A percentile compares a stretch with the other conserved stretches of the same genome.
Evolutionary conservation across 2,797 vertebrate genomes (phyloP).

Genomic region (Enteromius afrohamiltoni): DNA sequence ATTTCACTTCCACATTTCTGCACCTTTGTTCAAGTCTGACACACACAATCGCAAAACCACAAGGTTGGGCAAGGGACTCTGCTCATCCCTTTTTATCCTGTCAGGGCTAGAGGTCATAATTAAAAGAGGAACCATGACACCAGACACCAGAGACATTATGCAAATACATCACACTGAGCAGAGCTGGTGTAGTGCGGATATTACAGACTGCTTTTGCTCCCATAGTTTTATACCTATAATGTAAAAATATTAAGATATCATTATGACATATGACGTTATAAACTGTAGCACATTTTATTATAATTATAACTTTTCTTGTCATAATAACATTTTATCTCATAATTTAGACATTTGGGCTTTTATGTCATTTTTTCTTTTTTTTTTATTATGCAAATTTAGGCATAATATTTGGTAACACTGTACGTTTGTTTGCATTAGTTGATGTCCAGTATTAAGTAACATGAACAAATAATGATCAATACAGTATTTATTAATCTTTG

Average conservation of each 20-base stretch:
- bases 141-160: constrained; percentile 56
- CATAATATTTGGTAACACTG: background rate
- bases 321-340: background rate
- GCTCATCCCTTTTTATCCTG: constrained; percentile 46
- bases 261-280: background rate
- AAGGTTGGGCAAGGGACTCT: constrained; percentile 39
- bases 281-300: background rate
- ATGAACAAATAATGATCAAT: no score
- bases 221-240: no score
- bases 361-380: background rate
- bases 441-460: no score
- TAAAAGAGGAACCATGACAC: constrained; percentile 51
- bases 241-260: background rate
- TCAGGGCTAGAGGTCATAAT: constrained; percentile 42
- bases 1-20: constrained; percentile 61
- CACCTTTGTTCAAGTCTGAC: constrained; percentile 37
- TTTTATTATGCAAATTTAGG: background rate
- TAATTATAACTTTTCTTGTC: background rate
- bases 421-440: no score
- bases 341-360: background rate
- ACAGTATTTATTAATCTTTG: no score
- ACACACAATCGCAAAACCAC: constrained; percentile 56
- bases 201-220: background rate
- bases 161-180: constrained; percentile 51
- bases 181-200: constrained; percentile 36